A percentile compares a stretch with the other conserved stretches of the same genome.
These are phyloP conservation scores for Atractosteus spatula DNA, from an alignment of 2,113 vertebrate species.

Conservation along the genomic window DNA sequence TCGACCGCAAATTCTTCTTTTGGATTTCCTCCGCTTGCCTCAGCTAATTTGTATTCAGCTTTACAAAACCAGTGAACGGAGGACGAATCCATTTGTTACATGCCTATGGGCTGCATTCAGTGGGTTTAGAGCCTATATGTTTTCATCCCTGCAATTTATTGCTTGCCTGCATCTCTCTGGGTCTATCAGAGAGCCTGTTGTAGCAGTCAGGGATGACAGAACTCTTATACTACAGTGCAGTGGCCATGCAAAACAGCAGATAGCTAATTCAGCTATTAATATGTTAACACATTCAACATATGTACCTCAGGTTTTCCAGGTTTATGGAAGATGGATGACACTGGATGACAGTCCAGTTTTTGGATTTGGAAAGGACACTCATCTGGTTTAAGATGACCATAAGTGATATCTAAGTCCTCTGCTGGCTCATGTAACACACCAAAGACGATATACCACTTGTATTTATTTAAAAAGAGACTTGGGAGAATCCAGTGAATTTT, in stretches of 20 bases:
- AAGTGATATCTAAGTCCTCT: too few relatives aligned
- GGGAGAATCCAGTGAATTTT: too few relatives aligned
- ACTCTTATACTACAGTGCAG: conserved; percentile 45
- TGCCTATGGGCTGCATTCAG: conserved; percentile 51
- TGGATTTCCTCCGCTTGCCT: conserved; percentile 26
- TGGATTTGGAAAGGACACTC: too few relatives aligned
- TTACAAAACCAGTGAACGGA: conserved; percentile 45
- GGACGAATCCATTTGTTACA: conserved; percentile 55
- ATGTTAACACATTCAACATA: not conserved
- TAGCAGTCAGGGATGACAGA: conserved; percentile 40
- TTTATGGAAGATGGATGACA: too few relatives aligned
- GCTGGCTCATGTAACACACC: too few relatives aligned
- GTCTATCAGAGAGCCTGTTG: not conserved
- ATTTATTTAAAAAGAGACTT: too few relatives aligned
- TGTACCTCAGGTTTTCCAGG: not conserved
- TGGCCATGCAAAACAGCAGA: conserved; percentile 26
- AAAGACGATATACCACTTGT: too few relatives aligned
- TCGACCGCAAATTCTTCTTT: conserved; percentile 44
- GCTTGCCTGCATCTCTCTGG: conserved; percentile 50
- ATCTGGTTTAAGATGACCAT: too few relatives aligned
- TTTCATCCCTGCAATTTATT: conserved; percentile 48
- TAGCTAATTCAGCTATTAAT: too few relatives aligned
- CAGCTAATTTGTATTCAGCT: conserved; percentile 50
- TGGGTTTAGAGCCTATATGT: conserved; percentile 52
- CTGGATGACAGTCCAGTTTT: too few relatives aligned